Evolutionary conservation across 2,113 vertebrate species (phyloP), one percentile per base, ranked within the genome.

Genomic region (Grantiella picta): DNA sequence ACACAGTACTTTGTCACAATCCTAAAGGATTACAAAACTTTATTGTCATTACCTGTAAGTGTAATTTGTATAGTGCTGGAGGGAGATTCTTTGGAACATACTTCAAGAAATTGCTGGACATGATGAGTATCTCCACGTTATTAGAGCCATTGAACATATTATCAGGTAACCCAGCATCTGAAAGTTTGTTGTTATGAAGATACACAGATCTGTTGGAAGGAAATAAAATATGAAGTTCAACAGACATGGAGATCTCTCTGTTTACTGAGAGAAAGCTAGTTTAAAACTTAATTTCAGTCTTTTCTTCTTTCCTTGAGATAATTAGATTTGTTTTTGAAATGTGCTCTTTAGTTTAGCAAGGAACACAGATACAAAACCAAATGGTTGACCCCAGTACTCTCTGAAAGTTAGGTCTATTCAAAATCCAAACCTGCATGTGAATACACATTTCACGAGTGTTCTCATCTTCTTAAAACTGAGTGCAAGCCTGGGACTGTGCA

Each of bases 141-240:
- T 97, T 73, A 47, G 99, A 99, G 69, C 98, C 98, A 5, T 99
- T 99, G 95, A 99, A 99, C 98, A 99, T 98, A 85, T 98, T 96
- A 60, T 99, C 98, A 2, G 99, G 99, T 82, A 99, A 98, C 15
- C 99, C 99, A 5, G 98, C 98, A 16, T 99, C 99, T 1, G 98
- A 98, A 96, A 99, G 97, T 95, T 99, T 99, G 98, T 99, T 99
- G 98, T 99, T 99, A 91, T 99, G 99, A 82, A 99, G 98, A 97
- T 99, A 99, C 64, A 99, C 99, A 5, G 99, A 99, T 95, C 99
- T 99, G 96, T 40, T 42, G 29, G 77, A 92, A 91, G 50, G 18
- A 89, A 66, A 91, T 50, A 77, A 90, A 87, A 83, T 10, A 88
- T 64, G 2, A 61, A 68, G 29, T 73, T 52, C 25, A 80, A 75